Base-by-base conservation (phyloP, 2,797 vertebrate species). In the Acanthurus tractus region DNA sequence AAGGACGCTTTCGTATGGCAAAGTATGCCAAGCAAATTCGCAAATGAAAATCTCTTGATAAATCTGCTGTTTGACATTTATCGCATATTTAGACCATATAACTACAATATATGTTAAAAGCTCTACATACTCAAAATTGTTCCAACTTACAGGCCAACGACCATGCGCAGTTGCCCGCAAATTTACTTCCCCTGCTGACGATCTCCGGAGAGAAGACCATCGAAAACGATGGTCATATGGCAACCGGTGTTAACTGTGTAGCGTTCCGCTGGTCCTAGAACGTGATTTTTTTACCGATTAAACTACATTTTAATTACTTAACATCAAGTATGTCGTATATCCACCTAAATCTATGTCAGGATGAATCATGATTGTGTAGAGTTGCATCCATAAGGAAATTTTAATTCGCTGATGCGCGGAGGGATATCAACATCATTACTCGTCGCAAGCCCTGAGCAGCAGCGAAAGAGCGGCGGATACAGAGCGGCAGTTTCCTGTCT, bases 201-300 rank as follows among this genome's bases (percentile, higher is more conserved):
- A 46, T 2, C 53, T 7, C 6, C 1, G 15, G 67, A 54, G 10
- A 20, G 8, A 93, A 94, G 93, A 95, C 95, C 95, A 89, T 96
- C 93, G 86, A 90, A 93, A 93, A 85, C 62, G 94, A 96, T 93
- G 95, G 95, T 95, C 95, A 93, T 91, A 89, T 11, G 53, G 15
- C 93, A 8, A 45, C 22, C 25, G 25, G 0, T 13, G 18, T 48
- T 38, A 1, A 38, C 6, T 0, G 0, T 10, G 49, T 94, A 92
- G 93, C 87, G 68, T 80, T 95, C 90, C 95, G 88, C 90, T 0
- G 6, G 90, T 9, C 90, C 91, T 94, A 95, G 38, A 74, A 76
- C 67, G 3, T 40, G 11, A 8, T 0, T 7, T 22, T 1, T 66
- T 55, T n/a, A 25, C 2, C 1, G 44, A 46, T 12, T 17, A 44